Evolutionary conservation across 1,140 invertebrate species (phyloP).

Genomic region (Habropoda laboriosa): DNA sequence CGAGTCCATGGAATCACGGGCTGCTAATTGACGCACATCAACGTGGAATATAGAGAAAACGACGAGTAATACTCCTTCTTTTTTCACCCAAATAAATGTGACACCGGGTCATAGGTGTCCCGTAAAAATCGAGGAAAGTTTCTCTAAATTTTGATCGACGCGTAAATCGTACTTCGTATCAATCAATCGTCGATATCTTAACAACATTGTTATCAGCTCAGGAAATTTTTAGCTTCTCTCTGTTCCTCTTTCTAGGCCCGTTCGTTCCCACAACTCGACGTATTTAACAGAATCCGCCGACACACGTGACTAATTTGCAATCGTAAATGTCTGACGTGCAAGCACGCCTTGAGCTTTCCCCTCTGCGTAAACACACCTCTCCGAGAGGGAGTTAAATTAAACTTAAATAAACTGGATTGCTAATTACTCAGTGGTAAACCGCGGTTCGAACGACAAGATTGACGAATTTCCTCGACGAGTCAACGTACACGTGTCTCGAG

Average conservation of each 20-base stretch:
- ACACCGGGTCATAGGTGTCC: no score
- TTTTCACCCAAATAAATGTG: no score
- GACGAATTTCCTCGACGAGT: background rate
- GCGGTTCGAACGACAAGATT: background rate
- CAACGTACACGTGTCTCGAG: background rate
- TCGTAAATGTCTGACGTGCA: background rate
- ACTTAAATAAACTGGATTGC: slow-evolving; percentile 2
- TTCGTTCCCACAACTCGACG: background rate
- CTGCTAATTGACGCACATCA: slow-evolving; percentile 7
- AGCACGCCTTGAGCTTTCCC: background rate
- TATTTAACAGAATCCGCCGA: background rate
- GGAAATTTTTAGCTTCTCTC: background rate
- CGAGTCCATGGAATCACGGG: background rate
- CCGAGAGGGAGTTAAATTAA: background rate
- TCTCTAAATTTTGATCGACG: no score
- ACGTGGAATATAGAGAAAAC: no score
- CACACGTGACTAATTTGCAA: slow-evolving; percentile 17
- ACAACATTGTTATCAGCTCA: background rate
- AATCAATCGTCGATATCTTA: background rate
- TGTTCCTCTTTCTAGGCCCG: slow-evolving; percentile 1
- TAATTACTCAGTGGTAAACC: slow-evolving; percentile 14
- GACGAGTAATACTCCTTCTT: no score
- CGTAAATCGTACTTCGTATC: no score
- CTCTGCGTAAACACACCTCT: background rate
- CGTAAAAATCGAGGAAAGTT: no score